Conservation (phyloP, 2,888 invertebrate genomes). For the Neocrepidodera transversa region DNA sequence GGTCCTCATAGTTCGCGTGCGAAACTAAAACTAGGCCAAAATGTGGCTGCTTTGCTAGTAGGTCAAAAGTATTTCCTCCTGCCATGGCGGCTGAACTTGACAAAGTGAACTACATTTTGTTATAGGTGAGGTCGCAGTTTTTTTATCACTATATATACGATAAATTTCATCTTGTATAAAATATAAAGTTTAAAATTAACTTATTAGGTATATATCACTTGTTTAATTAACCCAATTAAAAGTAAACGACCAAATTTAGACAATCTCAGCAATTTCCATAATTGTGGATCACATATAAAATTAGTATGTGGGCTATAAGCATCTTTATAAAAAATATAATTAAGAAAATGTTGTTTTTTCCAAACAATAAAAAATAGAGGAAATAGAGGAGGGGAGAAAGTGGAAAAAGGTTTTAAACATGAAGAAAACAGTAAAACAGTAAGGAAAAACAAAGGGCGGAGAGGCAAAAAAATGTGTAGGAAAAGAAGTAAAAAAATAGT, state of each 20-base stretch:
- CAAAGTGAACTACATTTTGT: not conserved
- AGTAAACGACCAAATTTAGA: not conserved
- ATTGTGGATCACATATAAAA: not conserved
- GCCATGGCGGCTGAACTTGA: not conserved
- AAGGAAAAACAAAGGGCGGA: too few relatives aligned
- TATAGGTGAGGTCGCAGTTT: not conserved
- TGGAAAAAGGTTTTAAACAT: too few relatives aligned
- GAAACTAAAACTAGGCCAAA: too few relatives aligned
- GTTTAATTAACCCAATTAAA: not conserved
- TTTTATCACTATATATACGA: not conserved
- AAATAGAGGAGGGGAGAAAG: too few relatives aligned
- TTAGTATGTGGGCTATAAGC: not conserved
- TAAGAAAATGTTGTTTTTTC: not conserved
- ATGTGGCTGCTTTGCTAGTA: too few relatives aligned
- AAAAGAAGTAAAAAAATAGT: too few relatives aligned
- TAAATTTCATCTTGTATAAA: not conserved
- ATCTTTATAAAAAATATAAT: not conserved
- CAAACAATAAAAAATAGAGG: too few relatives aligned
- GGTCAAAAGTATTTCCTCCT: not conserved
- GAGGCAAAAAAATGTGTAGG: too few relatives aligned
- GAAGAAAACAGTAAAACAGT: too few relatives aligned
- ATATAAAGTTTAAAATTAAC: too few relatives aligned
- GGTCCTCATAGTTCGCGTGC: too few relatives aligned
- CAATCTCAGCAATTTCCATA: slow-evolving; percentile 1
- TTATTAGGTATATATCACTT: too few relatives aligned